These are phyloP conservation scores for Indri indri DNA, from an alignment of 2,113 vertebrate genomes.

Conservation along the genomic window DNA sequence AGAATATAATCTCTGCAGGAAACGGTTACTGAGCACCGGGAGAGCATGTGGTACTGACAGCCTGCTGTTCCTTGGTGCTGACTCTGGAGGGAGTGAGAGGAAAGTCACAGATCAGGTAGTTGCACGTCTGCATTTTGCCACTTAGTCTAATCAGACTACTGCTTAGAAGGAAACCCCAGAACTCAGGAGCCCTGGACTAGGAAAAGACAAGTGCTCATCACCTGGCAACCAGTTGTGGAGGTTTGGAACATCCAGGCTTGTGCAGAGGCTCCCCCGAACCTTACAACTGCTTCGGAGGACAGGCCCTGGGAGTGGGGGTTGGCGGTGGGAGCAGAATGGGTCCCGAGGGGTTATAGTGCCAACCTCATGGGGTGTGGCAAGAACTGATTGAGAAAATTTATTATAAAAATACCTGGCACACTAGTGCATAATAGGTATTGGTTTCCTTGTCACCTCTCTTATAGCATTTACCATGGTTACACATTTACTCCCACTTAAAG, in stretches of 20 bases:
- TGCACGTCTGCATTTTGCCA: not conserved
- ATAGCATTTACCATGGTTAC: not conserved
- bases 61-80: not conserved
- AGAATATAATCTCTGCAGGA: not conserved
- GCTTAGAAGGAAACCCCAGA: not conserved
- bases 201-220: not conserved
- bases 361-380: not conserved
- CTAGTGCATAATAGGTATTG: not conserved
- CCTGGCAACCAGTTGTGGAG: not conserved
- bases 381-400: not conserved
- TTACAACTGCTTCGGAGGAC: not conserved
- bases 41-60: not conserved
- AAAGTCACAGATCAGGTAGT: not conserved
- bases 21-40: not conserved
- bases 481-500: not conserved
- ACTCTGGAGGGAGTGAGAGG: not conserved
- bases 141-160: not conserved
- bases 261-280: not conserved
- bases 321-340: not conserved
- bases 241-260: not conserved
- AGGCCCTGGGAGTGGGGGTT: not conserved
- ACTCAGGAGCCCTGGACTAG: not conserved
- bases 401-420: not conserved
- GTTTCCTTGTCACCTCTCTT: not conserved
- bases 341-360: not conserved